A percentile compares a stretch with the other conserved stretches of the same genome.
phyloP scores from a whole-genome alignment of 2,797 vertebrate species.

The Clarias laeviceps region DNA sequence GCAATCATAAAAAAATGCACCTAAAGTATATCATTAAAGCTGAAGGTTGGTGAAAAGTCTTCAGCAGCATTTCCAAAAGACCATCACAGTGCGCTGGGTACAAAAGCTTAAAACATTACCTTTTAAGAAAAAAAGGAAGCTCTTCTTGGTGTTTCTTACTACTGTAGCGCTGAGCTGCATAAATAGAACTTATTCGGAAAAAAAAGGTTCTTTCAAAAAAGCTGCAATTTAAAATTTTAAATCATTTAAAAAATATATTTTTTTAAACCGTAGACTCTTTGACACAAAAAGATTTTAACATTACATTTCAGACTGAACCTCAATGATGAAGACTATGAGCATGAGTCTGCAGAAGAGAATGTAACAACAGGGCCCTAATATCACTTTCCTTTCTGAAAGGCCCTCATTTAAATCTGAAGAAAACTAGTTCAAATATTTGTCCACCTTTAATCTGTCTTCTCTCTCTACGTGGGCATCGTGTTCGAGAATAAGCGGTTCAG shows the following conservation, averaged over 20 bases:
- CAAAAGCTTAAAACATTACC: slow-evolving; percentile 51
- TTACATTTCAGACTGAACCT: background rate
- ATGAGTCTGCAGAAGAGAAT: background rate
- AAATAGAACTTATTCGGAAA: background rate
- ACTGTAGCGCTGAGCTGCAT: background rate
- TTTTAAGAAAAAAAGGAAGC: slow-evolving; percentile 16
- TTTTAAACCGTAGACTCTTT: background rate
- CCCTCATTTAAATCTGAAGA: slow-evolving; percentile 39
- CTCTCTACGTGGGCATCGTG: slow-evolving; percentile 6
- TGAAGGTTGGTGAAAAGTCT: slow-evolving; percentile 65
- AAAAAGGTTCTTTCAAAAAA: background rate
- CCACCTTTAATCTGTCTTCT: slow-evolving; percentile 44
- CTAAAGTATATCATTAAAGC: slow-evolving; percentile 74
- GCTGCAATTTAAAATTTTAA: background rate
- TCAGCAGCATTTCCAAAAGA: slow-evolving; percentile 55
- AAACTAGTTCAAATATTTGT: slow-evolving; percentile 52
- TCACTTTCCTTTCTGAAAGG: slow-evolving; percentile 35
- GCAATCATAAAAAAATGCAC: slow-evolving; percentile 66
- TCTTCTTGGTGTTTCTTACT: slow-evolving; percentile 8
- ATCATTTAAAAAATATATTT: background rate
- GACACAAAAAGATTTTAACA: background rate
- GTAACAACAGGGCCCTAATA: slow-evolving; percentile 27
- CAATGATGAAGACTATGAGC: background rate
- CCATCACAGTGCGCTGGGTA: slow-evolving; percentile 53
- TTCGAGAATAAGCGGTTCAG: slow-evolving; percentile 54